Evolutionary conservation across 35 echinoderm and acorn worm genomes (phyloP).

Genomic region (Patiria miniata): DNA sequence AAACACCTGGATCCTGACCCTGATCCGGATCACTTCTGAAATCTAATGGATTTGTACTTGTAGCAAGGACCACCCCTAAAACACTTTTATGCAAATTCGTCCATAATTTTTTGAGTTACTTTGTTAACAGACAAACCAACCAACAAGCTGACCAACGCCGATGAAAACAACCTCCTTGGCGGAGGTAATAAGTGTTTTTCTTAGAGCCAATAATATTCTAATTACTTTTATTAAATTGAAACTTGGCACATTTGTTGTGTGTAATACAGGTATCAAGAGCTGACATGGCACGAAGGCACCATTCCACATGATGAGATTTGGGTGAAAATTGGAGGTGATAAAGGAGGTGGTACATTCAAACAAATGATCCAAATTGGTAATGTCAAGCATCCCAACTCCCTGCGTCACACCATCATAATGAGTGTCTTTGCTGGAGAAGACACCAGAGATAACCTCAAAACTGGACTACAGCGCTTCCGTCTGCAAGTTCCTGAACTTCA

Average conservation of each 20-base stretch:
- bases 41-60: too few species aligned
- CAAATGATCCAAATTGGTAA: constrained; percentile 64
- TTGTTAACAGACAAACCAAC: too few species aligned
- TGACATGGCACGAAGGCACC: constrained; percentile 24
- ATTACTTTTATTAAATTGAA: too few species aligned
- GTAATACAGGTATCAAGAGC: neutral
- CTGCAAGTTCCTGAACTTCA: neutral
- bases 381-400: constrained; percentile 51
- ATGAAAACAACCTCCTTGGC: too few species aligned
- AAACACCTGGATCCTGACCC: too few species aligned
- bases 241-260: neutral
- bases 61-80: too few species aligned
- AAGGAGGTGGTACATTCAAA: constrained; percentile 63
- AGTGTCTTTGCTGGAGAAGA: constrained; percentile 39
- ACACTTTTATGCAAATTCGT: too few species aligned
- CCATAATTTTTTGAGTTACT: too few species aligned
- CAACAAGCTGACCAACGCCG: too few species aligned
- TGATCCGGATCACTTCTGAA: too few species aligned
- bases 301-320: constrained; percentile 63
- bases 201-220: too few species aligned
- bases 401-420: constrained; percentile 25
- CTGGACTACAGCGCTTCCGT: constrained; percentile 10
- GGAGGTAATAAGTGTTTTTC: too few species aligned
- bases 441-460: constrained; percentile 33
- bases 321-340: constrained; percentile 67